Percentiles rank a stretch among this genome's conserved stretches.
These are phyloP conservation scores for Dexiosoma caninum DNA, from an alignment of 2,888 invertebrate species.

Conservation along the genomic window DNA sequence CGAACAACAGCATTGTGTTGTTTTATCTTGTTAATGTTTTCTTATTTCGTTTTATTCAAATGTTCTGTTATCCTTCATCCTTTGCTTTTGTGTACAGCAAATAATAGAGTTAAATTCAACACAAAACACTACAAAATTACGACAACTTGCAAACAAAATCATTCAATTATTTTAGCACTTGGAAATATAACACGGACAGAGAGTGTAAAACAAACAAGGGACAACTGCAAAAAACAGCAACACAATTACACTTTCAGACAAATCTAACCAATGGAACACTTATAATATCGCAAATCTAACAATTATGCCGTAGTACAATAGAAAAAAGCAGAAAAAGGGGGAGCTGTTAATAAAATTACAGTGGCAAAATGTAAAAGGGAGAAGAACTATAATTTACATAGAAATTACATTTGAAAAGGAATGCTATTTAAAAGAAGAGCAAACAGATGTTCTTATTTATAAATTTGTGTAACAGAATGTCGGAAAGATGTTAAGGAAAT, in stretches of 20 bases:
- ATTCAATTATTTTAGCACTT: conserved; percentile 33
- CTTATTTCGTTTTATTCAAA: too few relatives aligned
- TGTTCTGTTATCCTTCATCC: too few relatives aligned
- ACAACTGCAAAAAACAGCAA: background rate
- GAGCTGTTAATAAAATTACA: background rate
- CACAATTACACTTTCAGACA: background rate
- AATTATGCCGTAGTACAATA: background rate
- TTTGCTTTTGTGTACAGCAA: background rate
- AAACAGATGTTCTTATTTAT: background rate
- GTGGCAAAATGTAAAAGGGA: background rate
- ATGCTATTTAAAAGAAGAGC: background rate
- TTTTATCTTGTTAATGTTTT: background rate
- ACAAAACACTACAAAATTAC: conserved; percentile 5
- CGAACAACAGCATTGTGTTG: background rate
- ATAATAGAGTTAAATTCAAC: background rate
- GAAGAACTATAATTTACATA: background rate
- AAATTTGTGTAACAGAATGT: too few relatives aligned
- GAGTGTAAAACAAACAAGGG: background rate
- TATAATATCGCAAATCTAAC: background rate
- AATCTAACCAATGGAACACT: conserved; percentile 9
- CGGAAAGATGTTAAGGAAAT: background rate
- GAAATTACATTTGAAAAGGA: background rate
- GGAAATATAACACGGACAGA: background rate
- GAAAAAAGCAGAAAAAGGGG: background rate
- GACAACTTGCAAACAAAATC: conserved; percentile 39